Percentiles rank a stretch among this genome's conserved stretches.
Evolutionary conservation across 2,113 vertebrate species (phyloP).

Genomic region (Corvus cornix): DNA sequence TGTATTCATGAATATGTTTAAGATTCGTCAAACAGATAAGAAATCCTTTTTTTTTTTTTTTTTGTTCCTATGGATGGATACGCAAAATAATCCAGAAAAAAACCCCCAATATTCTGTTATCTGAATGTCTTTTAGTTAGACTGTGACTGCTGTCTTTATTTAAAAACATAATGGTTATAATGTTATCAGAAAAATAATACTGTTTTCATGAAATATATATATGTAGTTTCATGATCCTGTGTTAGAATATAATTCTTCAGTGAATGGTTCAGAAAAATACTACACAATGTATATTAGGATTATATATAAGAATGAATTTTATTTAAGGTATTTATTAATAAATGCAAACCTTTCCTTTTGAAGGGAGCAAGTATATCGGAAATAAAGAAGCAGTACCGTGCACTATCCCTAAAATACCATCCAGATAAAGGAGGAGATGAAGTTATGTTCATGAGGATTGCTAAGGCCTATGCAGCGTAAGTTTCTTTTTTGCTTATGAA

Average conservation of each 20-base stretch:
- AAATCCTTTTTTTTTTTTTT: not conserved
- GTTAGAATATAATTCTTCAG: not conserved
- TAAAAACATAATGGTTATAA: not conserved
- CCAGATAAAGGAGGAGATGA: constrained; percentile 98
- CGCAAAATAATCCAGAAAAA: not conserved
- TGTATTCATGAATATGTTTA: not conserved
- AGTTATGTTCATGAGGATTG: constrained; percentile 95
- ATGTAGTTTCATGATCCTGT: not conserved
- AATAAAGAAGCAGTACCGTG: constrained; percentile 95
- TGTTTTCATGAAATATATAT: not conserved
- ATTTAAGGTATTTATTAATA: not conserved
- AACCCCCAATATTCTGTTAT: fast-evolving
- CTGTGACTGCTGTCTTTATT: not conserved
- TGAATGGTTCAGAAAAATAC: not conserved
- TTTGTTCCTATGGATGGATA: not conserved
- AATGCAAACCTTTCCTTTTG: constrained; percentile 11
- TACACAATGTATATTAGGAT: not conserved
- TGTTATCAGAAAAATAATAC: not conserved
- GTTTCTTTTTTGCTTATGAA: constrained; percentile 20
- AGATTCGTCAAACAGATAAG: not conserved
- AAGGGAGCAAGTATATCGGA: constrained; percentile 89
- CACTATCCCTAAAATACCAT: constrained; percentile 90
- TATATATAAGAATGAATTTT: not conserved
- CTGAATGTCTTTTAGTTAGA: not conserved
- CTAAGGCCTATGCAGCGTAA: constrained; percentile 96